phyloP scores from a whole-genome alignment of 2,113 vertebrate species.

The Sigmodon hispidus region DNA sequence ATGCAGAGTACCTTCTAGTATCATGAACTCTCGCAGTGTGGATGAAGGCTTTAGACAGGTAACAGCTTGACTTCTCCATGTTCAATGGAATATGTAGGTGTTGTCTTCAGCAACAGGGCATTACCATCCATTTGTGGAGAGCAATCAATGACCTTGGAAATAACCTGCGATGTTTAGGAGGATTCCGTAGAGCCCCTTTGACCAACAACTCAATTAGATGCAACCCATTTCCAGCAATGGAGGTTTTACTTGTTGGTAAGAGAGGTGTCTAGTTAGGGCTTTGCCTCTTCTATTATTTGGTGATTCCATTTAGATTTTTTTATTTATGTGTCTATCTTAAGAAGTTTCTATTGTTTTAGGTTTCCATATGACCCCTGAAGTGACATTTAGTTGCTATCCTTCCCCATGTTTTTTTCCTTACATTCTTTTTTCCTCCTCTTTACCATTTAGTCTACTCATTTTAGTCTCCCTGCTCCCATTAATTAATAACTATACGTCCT shows the following conservation, averaged over 20 bases:
- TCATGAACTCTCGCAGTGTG: background rate
- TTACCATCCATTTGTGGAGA: background rate
- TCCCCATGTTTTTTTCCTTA: background rate
- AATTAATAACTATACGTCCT: background rate
- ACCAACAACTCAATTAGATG: background rate
- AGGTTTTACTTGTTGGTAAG: background rate
- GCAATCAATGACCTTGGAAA: background rate
- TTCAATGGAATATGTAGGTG: background rate
- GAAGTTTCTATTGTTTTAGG: background rate
- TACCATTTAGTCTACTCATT: background rate
- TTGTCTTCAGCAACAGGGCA: background rate
- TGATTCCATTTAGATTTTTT: background rate
- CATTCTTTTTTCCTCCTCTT: background rate
- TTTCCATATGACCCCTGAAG: background rate
- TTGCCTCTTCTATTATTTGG: background rate
- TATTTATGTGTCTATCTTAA: background rate
- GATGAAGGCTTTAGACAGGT: background rate
- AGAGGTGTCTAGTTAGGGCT: background rate
- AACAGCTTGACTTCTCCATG: background rate
- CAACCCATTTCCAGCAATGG: background rate
- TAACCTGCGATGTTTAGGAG: background rate
- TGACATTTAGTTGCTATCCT: background rate
- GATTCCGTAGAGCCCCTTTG: background rate
- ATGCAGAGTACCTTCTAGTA: background rate
- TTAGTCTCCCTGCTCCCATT: background rate